A percentile compares a stretch with the other conserved stretches of the same genome.
phyloP scores from a whole-genome alignment of 2,888 invertebrate genomes.

The Conomelus anceps region DNA sequence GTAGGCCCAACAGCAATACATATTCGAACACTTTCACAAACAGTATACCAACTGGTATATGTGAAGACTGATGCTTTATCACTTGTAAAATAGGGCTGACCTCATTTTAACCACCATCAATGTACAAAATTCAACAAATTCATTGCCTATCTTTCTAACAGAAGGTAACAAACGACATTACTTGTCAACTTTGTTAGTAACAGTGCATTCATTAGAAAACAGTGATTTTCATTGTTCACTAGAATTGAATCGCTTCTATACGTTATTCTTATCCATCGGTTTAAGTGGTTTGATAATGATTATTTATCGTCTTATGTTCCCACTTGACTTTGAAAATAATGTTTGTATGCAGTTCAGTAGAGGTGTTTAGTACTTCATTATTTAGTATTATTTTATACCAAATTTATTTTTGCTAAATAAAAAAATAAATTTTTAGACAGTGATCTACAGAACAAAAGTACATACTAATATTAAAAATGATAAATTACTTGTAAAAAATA shows the following conservation, averaged over 20 bases:
- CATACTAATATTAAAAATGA: no score
- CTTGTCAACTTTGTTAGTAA: not conserved
- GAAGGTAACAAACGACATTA: not conserved
- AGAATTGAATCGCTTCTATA: not conserved
- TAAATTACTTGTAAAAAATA: no score
- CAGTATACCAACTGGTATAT: not conserved
- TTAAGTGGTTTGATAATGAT: not conserved
- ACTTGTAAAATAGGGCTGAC: not conserved
- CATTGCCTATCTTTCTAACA: not conserved
- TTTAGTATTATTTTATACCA: not conserved
- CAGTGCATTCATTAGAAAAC: not conserved
- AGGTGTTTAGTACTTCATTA: not conserved
- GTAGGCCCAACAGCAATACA: not conserved
- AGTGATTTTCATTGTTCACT: not conserved
- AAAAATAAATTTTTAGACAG: no score
- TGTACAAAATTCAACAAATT: not conserved
- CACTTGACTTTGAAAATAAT: not conserved
- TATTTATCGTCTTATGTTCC: not conserved
- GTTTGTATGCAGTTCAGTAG: not conserved
- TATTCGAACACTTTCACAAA: not conserved
- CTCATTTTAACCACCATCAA: not conserved
- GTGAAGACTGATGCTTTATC: not conserved
- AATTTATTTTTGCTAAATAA: not conserved
- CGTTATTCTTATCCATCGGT: not conserved
- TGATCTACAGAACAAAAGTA: no score